Base-by-base conservation (phyloP, 2,113 vertebrate genomes). In the Semnornis frantzii region DNA sequence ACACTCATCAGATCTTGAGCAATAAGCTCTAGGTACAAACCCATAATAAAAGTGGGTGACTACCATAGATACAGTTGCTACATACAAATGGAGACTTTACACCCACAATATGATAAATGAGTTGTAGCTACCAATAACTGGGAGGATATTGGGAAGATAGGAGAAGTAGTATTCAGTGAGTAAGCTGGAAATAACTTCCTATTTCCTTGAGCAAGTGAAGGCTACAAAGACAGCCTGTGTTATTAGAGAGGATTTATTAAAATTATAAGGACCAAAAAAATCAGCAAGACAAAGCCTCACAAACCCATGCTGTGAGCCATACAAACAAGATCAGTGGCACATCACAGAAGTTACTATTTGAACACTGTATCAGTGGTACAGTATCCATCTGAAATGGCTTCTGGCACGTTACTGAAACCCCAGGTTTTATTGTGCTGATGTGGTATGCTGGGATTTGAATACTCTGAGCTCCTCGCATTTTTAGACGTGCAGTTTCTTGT, bases 41-140 rank as follows among this genome's bases (percentile, higher is more conserved):
- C 37, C 58, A 42, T 12, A 48, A 33, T 58, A 58, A 31, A 6
- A 74, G 90, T 80, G 48, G 46, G 46, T 80, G 33, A 46, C 62
- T 91, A 86, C 82, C 93, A 55, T 78, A 76, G 86, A 84, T 82
- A 89, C 73, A 0, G 77, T 92, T 95, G 85, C 93, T 78, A 89
- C 71, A 60, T 52, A 85, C 46, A 15, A 68, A 82, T 20, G 15
- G 68, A 70, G 79, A 92, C 89, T 97, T 97, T 73, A 94, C 79
- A 88, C 91, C 78, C 83, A 66, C 50, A 37, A 12, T n/a, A 28
- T 27, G 69, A 85, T 59, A 64, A 92, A 64, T 28, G 15, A 77
- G 52, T 59, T 66, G 64, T 17, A 73, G 46, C 39, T 90, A 42
- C 83, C 80, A 85, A 19, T 33, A 25, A 28, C 64, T 73, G 66